Evolutionary conservation across 2,888 invertebrate genomes (phyloP).

Genomic region (Drosophila falleni): DNA sequence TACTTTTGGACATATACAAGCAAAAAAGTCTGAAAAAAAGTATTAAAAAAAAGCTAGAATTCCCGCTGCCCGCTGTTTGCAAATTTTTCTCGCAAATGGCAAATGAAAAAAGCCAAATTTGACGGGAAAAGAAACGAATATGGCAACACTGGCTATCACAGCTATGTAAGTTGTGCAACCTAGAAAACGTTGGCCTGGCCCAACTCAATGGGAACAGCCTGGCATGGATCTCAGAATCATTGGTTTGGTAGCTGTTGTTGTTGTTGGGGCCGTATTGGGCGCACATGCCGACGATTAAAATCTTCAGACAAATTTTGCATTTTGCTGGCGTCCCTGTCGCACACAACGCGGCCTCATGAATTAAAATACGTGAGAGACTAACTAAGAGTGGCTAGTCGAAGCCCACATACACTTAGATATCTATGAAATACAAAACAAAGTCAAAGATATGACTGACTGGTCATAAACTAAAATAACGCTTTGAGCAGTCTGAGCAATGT

Average conservation of each 20-base stretch:
- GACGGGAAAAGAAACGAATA: no score
- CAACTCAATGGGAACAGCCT: conserved; percentile 69
- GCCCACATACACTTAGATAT: conserved; percentile 16
- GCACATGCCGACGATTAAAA: conserved; percentile 82
- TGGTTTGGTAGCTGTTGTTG: conserved; percentile 29
- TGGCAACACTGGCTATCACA: no score
- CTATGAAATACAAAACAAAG: no score
- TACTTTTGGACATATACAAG: no score
- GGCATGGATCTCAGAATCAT: conserved; percentile 55
- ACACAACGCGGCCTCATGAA: conserved; percentile 72
- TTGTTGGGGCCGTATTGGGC: conserved; percentile 67
- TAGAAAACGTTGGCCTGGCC: conserved; percentile 65
- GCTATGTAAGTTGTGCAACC: conserved; percentile 49
- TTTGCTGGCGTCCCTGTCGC: conserved; percentile 75
- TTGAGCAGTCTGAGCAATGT: no score
- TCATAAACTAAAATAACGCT: no score
- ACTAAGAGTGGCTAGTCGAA: conserved; percentile 18
- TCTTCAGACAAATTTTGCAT: conserved; percentile 84
- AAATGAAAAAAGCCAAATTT: no score
- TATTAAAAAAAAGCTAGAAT: no score
- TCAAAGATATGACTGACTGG: no score
- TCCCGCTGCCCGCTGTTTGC: no score
- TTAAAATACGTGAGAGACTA: conserved; percentile 62
- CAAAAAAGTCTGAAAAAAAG: no score
- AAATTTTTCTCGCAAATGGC: no score